phyloP scores from a whole-genome alignment of 53 echinoderm and acorn worm species.

The Hippasteria phrygiana region DNA sequence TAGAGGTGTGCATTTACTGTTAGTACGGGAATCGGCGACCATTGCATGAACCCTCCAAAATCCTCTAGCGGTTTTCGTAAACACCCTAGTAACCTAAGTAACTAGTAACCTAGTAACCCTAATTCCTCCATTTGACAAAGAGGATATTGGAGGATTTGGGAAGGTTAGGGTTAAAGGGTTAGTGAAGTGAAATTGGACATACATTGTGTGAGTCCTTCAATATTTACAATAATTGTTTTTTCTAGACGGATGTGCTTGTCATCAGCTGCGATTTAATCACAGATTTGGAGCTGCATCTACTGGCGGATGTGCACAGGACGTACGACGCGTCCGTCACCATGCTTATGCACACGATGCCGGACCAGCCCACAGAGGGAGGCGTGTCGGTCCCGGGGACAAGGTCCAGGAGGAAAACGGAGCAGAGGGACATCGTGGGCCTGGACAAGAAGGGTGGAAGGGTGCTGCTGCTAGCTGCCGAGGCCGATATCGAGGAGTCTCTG shows the following conservation, averaged over 20 bases:
- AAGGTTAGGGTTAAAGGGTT: too few species aligned
- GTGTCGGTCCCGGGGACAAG: conserved; percentile 90
- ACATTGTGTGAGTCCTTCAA: too few species aligned
- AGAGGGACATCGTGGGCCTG: conserved; percentile 90
- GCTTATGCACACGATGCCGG: conserved; percentile 68
- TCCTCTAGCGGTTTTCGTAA: too few species aligned
- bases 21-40: too few species aligned
- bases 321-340: conserved; percentile 90
- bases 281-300: conserved; percentile 85
- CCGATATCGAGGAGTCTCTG: conserved; percentile 89
- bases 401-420: conserved; percentile 93
- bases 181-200: too few species aligned
- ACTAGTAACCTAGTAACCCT: too few species aligned
- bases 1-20: too few species aligned
- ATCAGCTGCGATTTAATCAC: conserved; percentile 97
- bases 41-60: too few species aligned
- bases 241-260: conserved; percentile 91
- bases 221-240: neutral
- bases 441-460: conserved; percentile 85
- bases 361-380: conserved; percentile 76
- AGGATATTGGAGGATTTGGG: too few species aligned
- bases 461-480: conserved; percentile 91
- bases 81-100: too few species aligned
- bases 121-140: too few species aligned
- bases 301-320: conserved; percentile 93